phyloP scores from a whole-genome alignment of 2,113 vertebrate species.

The Alouatta palliata region DNA sequence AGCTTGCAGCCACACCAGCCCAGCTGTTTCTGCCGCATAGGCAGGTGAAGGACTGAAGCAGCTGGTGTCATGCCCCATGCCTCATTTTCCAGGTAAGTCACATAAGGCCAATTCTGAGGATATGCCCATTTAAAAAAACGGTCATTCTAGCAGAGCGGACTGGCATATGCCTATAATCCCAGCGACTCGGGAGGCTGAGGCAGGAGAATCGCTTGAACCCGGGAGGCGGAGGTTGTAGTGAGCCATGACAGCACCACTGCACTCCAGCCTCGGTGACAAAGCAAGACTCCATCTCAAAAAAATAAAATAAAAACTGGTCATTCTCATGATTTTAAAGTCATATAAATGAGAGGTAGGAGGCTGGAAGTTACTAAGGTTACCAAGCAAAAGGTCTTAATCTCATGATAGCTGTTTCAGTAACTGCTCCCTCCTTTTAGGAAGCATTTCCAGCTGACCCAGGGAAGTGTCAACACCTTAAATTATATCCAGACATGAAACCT shows the following conservation, averaged over 20 bases:
- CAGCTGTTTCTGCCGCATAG: not conserved
- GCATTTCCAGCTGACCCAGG: not conserved
- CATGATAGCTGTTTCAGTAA: accelerated
- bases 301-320: not conserved
- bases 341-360: accelerated
- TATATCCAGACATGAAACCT: not conserved
- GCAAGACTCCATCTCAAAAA: too few relatives aligned
- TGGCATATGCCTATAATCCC: too few relatives aligned
- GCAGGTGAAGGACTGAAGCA: accelerated
- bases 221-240: too few relatives aligned
- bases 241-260: too few relatives aligned
- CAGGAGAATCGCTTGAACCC: too few relatives aligned
- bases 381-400: not conserved
- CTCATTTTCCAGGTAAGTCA: not conserved
- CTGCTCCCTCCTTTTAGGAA: not conserved
- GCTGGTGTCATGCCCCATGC: accelerated
- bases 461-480: not conserved
- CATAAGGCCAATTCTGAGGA: not conserved
- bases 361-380: not conserved
- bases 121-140: not conserved
- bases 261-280: too few relatives aligned
- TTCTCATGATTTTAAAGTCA: not conserved
- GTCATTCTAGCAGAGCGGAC: not conserved
- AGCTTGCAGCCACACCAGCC: not conserved
- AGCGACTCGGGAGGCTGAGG: too few relatives aligned